Evolutionary conservation across 2,888 invertebrate species (phyloP).

Genomic region (Physocephala rufipes): DNA sequence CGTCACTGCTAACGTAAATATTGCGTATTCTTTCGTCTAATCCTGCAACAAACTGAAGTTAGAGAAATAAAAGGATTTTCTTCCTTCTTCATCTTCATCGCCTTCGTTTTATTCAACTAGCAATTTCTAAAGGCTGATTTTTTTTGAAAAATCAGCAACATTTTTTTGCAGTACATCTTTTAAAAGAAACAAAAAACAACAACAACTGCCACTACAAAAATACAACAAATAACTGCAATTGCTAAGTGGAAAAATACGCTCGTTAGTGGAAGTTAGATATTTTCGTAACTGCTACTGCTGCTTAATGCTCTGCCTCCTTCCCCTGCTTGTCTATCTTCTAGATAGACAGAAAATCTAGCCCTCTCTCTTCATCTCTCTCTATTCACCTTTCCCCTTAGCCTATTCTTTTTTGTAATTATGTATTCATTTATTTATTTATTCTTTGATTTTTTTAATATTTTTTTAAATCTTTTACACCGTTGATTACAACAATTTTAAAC

Average conservation of each 20-base stretch:
- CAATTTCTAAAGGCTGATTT: not conserved
- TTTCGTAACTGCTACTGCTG: not conserved
- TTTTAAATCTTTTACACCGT: slow-evolving; percentile 21
- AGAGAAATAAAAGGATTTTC: not conserved
- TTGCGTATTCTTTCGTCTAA: too few relatives aligned
- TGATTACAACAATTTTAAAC: not conserved
- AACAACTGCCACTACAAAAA: slow-evolving; percentile 5
- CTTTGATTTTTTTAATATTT: slow-evolving; percentile 10
- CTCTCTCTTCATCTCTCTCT: not conserved
- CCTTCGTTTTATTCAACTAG: not conserved
- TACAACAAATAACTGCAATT: slow-evolving; percentile 30
- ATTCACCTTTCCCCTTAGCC: not conserved
- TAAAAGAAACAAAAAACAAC: not conserved
- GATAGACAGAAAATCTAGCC: too few relatives aligned
- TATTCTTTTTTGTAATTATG: not conserved
- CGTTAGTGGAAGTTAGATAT: slow-evolving; percentile 31
- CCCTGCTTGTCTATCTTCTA: not conserved
- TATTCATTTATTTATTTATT: slow-evolving; percentile 26
- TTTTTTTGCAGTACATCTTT: not conserved
- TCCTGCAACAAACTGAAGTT: too few relatives aligned
- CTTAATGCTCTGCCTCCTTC: not conserved
- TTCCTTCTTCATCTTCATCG: not conserved
- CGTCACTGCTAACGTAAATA: not conserved
- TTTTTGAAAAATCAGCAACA: not conserved
- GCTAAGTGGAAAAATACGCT: slow-evolving; percentile 31